Percentiles rank a stretch among this genome's conserved stretches.
These are phyloP conservation scores for Riptortus pedestris DNA, from an alignment of 1,140 invertebrate genomes.

Conservation along the genomic window DNA sequence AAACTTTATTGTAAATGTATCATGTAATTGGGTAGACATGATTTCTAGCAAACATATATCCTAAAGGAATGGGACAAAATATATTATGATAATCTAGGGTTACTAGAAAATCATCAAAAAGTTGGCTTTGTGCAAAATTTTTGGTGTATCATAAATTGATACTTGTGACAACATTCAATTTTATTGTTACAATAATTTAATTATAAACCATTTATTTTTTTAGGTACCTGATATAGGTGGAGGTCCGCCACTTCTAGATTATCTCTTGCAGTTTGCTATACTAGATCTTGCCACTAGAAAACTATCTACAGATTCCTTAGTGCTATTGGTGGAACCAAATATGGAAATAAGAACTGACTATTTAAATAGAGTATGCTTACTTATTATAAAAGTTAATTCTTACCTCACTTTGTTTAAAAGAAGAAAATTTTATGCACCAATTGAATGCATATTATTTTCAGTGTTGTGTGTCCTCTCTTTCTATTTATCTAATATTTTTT, in stretches of 20 bases:
- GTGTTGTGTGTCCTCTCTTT: neutral
- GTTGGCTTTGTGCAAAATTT: too few species aligned
- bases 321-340: slow-evolving; percentile 52
- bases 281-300: slow-evolving; percentile 61
- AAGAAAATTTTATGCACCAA: neutral
- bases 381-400: too few species aligned
- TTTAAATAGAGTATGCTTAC: slow-evolving; percentile 58
- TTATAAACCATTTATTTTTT: too few species aligned
- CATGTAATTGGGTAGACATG: too few species aligned
- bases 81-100: too few species aligned
- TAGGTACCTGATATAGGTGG: slow-evolving; percentile 36
- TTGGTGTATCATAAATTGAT: too few species aligned
- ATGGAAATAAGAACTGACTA: slow-evolving; percentile 66
- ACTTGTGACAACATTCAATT: too few species aligned
- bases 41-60: too few species aligned
- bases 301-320: slow-evolving; percentile 54
- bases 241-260: slow-evolving; percentile 34
- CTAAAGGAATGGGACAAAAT: too few species aligned
- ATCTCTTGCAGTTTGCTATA: slow-evolving; percentile 51
- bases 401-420: neutral
- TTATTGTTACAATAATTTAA: too few species aligned
- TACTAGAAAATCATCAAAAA: too few species aligned
- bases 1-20: too few species aligned
- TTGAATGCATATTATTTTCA: neutral
- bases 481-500: neutral